Evolutionary conservation across 2,888 invertebrate species (phyloP), one percentile per base, ranked within the genome.

Genomic region (Strigamia transsilvanica): DNA sequence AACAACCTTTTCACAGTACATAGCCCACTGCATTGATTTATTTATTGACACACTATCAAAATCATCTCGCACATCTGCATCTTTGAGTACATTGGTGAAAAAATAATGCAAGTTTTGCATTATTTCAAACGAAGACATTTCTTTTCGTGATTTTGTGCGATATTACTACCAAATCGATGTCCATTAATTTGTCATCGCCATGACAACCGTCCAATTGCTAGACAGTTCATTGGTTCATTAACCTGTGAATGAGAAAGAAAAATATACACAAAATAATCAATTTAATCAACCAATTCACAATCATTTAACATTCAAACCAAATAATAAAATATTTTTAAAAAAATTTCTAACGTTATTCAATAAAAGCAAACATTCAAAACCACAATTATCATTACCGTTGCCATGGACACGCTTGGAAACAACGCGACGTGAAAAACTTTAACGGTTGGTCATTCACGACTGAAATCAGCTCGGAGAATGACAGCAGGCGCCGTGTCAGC

Each of bases 401-500:
- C 42, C 42, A 42, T 42, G 12, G 42, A 15, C 4, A 42, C 42
- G 42, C 2, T 10, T 15, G 10, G 4, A 42, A 9, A 61, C 23
- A 61, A n/a, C n/a, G 18, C 5, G n/a, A 61, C 2, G 7, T 6
- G 42, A 61, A 61, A 12, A 61, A 61, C 18, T 61, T 61, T 23
- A 9, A 18, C 42, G 42, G 2, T 2, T 12, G 13, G 42, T 42
- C 34, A 34, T 34, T 34, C 10, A n/a, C 51, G n/a, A 51, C n/a
- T 61, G 18, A 42, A 42, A 10, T 18, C 21, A n/a, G 61, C n/a
- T 21, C 1, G 61, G 9, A 78, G 13, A 78, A 78, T 78, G 78
- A 78, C 78, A 13, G 78, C 78, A 34, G 78, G 78, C 12, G 21
- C 78, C 15, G 78, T 78, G 32, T 32, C 27, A 27, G 34, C 78